Conservation (phyloP, 2,113 vertebrate species). For the Cacatua alba region DNA sequence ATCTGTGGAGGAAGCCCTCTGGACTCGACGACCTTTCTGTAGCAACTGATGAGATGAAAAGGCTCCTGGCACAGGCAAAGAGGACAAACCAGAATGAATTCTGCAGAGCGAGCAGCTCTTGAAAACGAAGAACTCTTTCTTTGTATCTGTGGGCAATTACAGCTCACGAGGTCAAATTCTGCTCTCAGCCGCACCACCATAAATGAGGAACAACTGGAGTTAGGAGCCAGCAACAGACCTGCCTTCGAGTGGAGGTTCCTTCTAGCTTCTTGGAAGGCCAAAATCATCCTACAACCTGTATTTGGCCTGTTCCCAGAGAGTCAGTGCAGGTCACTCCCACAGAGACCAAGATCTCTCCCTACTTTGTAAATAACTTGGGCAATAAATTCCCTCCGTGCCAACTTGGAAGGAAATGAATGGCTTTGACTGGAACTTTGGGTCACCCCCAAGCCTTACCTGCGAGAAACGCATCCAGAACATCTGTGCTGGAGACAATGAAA, state of each 20-base stretch:
- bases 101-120: background rate
- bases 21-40: background rate
- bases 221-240: background rate
- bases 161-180: background rate
- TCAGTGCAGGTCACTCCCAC: background rate
- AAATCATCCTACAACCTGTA: background rate
- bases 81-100: background rate
- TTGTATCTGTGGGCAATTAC: background rate
- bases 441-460: conserved; percentile 69
- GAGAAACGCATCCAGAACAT: conserved; percentile 78
- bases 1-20: background rate
- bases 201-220: background rate
- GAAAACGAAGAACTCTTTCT: background rate
- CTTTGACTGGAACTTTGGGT: background rate
- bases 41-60: background rate
- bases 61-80: conserved; percentile 30
- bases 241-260: background rate
- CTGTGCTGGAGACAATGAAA: conserved; percentile 77
- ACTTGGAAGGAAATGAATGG: background rate
- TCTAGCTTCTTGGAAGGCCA: background rate
- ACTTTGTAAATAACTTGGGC: background rate
- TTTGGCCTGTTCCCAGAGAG: fast-evolving
- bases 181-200: background rate
- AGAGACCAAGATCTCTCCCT: background rate
- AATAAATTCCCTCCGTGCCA: background rate